phyloP scores from a whole-genome alignment of 2,888 invertebrate species.

The Drosophila sordidula region DNA sequence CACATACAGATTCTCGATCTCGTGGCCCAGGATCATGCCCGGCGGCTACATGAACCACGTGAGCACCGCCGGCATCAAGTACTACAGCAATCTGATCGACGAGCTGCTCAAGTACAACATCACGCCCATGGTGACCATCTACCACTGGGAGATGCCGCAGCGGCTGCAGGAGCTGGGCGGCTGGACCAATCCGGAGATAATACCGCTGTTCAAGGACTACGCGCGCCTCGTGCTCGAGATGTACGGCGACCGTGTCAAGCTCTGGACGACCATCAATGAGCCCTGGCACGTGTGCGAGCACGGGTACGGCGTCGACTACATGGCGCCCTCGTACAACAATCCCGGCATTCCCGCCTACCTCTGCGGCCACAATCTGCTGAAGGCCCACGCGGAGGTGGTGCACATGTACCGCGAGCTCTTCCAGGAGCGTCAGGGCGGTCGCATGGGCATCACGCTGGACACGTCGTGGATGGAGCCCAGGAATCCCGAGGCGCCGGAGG shows the following conservation, averaged over 20 bases:
- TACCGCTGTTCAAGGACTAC: constrained; percentile 88
- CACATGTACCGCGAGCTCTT: constrained; percentile 88
- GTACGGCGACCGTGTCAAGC: constrained; percentile 88
- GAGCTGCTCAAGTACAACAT: constrained; percentile 89
- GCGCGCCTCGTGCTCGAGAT: constrained; percentile 87
- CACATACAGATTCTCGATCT: constrained; percentile 90
- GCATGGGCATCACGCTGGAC: constrained; percentile 88
- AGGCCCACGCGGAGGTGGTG: constrained; percentile 90
- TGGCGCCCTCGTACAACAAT: constrained; percentile 87
- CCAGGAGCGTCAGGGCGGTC: constrained; percentile 86
- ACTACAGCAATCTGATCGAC: constrained; percentile 91
- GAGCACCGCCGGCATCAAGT: constrained; percentile 90
- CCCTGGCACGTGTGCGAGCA: constrained; percentile 86
- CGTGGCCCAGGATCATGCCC: constrained; percentile 92
- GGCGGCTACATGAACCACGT: constrained; percentile 88
- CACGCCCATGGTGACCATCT: constrained; percentile 89
- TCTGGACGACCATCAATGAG: constrained; percentile 93
- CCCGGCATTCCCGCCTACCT: constrained; percentile 89
- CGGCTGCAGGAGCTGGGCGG: constrained; percentile 89
- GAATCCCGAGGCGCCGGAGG: constrained; percentile 85
- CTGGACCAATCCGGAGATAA: constrained; percentile 89
- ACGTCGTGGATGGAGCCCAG: constrained; percentile 88
- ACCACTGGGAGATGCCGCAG: constrained; percentile 90
- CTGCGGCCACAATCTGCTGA: constrained; percentile 90
- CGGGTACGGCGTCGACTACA: constrained; percentile 86